Conservation (phyloP, 2,888 invertebrate species). For the Clostera curtula region DNA sequence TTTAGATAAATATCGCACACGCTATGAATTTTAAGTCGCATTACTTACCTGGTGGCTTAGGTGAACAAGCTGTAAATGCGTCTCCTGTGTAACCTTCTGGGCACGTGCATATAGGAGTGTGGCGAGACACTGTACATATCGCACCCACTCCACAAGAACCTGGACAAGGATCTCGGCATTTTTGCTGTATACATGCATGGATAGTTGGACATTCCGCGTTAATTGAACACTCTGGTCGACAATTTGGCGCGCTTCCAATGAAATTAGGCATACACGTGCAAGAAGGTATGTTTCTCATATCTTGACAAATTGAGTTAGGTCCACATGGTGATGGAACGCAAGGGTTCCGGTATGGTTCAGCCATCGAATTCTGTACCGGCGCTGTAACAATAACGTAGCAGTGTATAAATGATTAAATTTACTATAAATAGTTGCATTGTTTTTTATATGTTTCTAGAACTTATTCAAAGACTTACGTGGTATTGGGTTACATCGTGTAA, state of each 20-base stretch:
- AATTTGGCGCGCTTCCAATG: constrained; percentile 78
- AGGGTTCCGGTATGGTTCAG: constrained; percentile 68
- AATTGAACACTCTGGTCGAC: constrained; percentile 82
- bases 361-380: constrained; percentile 56
- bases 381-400: too few species aligned
- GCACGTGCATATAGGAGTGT: constrained; percentile 84
- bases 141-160: constrained; percentile 80
- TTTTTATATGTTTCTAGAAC: too few species aligned
- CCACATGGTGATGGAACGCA: constrained; percentile 82
- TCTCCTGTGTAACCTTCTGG: constrained; percentile 80
- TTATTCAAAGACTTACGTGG: constrained; percentile 72
- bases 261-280: constrained; percentile 78
- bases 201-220: constrained; percentile 81
- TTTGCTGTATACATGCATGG: constrained; percentile 81
- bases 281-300: constrained; percentile 74
- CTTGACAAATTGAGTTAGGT: constrained; percentile 79
- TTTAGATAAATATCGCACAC: constrained; percentile 4
- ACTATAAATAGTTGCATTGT: constrained; percentile 29
- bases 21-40: constrained; percentile 13
- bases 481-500: constrained; percentile 72
- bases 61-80: constrained; percentile 73
- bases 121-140: constrained; percentile 78
- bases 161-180: constrained; percentile 82
- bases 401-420: too few species aligned
- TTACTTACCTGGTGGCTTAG: constrained; percentile 54